A percentile compares a stretch with the other conserved stretches of the same genome.
Evolutionary conservation across 2,888 invertebrate species (phyloP).

Genomic region (Pomacea canaliculata): DNA sequence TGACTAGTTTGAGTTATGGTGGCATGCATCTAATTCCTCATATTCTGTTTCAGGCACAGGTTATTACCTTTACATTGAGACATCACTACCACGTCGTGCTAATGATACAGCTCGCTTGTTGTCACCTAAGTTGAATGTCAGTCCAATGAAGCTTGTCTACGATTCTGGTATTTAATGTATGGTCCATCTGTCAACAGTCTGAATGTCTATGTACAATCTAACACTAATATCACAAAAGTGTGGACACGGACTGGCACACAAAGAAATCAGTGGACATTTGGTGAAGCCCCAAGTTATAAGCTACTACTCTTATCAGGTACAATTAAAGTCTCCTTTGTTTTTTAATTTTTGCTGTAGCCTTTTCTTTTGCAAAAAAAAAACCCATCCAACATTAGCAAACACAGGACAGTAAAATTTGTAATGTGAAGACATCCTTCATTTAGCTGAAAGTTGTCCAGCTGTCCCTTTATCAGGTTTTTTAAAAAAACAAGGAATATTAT

Average conservation of each 20-base stretch:
- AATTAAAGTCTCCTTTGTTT: too few relatives aligned
- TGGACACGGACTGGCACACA: slow-evolving; percentile 57
- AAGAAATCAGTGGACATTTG: slow-evolving; percentile 54
- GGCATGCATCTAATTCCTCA: too few relatives aligned
- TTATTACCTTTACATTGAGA: slow-evolving; percentile 60
- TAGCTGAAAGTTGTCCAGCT: too few relatives aligned
- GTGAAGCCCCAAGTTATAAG: slow-evolving; percentile 36
- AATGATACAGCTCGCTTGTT: slow-evolving; percentile 56
- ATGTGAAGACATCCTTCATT: too few relatives aligned
- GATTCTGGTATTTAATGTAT: slow-evolving; percentile 65
- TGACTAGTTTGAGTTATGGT: too few relatives aligned
- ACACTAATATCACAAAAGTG: slow-evolving; percentile 34
- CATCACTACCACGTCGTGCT: slow-evolving; percentile 46
- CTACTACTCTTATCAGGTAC: slow-evolving; percentile 31
- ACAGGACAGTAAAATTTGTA: too few relatives aligned
- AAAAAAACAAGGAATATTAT: too few relatives aligned
- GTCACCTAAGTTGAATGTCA: slow-evolving; percentile 41
- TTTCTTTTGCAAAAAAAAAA: too few relatives aligned
- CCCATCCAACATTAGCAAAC: too few relatives aligned
- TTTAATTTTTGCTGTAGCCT: too few relatives aligned
- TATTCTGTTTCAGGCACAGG: slow-evolving; percentile 63
- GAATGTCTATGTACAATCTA: slow-evolving; percentile 47
- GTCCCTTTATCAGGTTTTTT: too few relatives aligned
- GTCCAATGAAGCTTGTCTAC: slow-evolving; percentile 45
- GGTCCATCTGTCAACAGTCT: slow-evolving; percentile 60